These are phyloP conservation scores for Indicator indicator DNA, from an alignment of 2,113 vertebrate genomes.

Conservation along the genomic window DNA sequence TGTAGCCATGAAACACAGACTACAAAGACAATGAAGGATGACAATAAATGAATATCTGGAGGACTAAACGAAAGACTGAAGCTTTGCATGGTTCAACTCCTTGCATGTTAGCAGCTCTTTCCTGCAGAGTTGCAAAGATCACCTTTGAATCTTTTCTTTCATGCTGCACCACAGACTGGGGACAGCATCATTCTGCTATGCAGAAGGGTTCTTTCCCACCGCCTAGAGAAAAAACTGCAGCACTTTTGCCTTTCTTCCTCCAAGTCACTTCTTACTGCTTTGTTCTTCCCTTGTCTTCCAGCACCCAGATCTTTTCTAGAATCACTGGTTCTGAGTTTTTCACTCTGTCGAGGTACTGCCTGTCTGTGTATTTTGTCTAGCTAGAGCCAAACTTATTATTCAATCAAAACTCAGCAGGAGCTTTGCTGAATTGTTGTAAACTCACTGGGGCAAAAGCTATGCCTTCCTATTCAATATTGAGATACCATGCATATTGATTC, in stretches of 20 bases:
- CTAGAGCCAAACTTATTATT: constrained; percentile 8
- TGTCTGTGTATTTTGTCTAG: neutral
- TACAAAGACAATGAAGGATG: neutral
- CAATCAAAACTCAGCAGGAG: constrained; percentile 41
- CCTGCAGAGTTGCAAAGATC: neutral
- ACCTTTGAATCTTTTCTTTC: neutral
- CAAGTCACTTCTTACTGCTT: neutral
- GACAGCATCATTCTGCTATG: neutral
- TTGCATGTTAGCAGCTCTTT: neutral
- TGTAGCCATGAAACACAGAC: neutral
- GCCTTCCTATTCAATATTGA: neutral
- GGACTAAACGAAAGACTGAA: neutral
- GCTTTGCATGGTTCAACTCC: neutral
- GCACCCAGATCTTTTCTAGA: neutral
- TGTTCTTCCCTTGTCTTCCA: neutral
- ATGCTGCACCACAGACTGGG: neutral
- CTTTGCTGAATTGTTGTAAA: constrained; percentile 49
- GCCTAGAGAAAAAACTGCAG: neutral
- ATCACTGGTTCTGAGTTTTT: neutral
- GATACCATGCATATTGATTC: constrained; percentile 33
- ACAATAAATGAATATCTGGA: neutral
- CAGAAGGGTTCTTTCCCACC: neutral
- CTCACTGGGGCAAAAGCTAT: constrained; percentile 31
- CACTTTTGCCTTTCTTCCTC: neutral
- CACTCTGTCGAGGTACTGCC: neutral